Evolutionary conservation across 1,140 invertebrate species (phyloP), one percentile per base, ranked within the genome.

Genomic region (Caenorhabditis elegans): DNA sequence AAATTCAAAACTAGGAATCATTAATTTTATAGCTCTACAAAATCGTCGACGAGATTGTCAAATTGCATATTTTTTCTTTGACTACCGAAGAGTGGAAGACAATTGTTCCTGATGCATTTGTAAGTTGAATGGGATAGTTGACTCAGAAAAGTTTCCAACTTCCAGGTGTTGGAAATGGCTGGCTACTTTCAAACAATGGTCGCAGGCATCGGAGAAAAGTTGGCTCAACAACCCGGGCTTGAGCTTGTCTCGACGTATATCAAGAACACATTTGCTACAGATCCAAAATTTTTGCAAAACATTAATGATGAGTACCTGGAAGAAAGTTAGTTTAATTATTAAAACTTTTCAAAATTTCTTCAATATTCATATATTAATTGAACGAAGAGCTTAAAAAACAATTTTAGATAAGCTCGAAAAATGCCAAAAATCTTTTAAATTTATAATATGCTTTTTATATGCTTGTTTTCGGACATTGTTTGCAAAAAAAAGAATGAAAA

Each of bases 41-140:
- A 26, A 36, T 79, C 47, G 55, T 79, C 3, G 78, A 79, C 31
- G 31, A 79, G 47, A 55, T 79, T 5, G 31, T 65, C 17, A 55
- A 65, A 28, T 39, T 79, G 2, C 78, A 79, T 13, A 39, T 43
- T 17, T 79, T 48, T 19, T 60, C 51, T 0, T 19, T 79, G 19
- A 43, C 51, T 6, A 79, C 51, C 19, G 78, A 60, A 11, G 43
- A 79, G 2, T 79, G 78, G 78, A 43, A 55, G 34, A 31, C 43
- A 17, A 15, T 43, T 15, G 36, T 34, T 17, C 19, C 34, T 19
- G 78, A 60, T 17, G 39, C n/a, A 0, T 43, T 46, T 5, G 39
- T 43, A 46, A 70, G 19, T 28, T 8, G 1, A 3, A 78, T 8
- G 8, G 19, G 8, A 31, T 53, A 39, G 3, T 55, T 17, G 11